Evolutionary conservation across 2,888 invertebrate genomes (phyloP), one percentile per base, ranked within the genome.

Genomic region (Maniola hyperantus): DNA sequence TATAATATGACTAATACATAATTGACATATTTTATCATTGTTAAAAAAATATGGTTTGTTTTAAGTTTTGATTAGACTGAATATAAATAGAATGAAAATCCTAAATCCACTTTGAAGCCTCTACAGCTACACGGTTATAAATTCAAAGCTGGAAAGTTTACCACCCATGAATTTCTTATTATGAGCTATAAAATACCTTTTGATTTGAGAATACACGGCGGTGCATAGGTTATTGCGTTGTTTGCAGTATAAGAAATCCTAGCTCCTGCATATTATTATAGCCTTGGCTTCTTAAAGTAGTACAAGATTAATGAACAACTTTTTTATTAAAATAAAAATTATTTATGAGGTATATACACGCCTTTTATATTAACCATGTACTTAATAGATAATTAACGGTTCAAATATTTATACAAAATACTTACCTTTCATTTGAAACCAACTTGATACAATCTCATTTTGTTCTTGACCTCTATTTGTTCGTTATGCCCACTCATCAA

Each of bases 81-180:
- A 62, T n/a, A 26, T 26, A 26, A 26, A 26, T 26, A 4, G 26
- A 26, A 50, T 58, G 54, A n/a, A 34, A 48, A 54, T 48, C 61
- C 44, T 36, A 53, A 8, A 33, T 18, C 20, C 13, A 11, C 46
- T 46, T 42, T 63, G 34, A 11, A 55, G 36, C 13, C 11, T 26
- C 4, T 1, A 4, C n/a, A n/a, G 20, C 34, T 39, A 26, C 11
- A n/a, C 34, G 46, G 42, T 39, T 64, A 39, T 55, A 64, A 65
- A 64, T 63, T 58, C 8, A 65, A 61, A 63, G 61, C 13, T n/a
- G 55, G 44, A 53, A 57, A 34, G 20, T 54, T 34, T 36, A 15
- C 34, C 36, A 15, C 54, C 33, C 10, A 46, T 15, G 13, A 34
- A n/a, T 10, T 34, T 10, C n/a, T 34, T 62, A 67, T 65, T 66